Conservation (phyloP, 2,888 invertebrate species). For the Apamea anceps region DNA sequence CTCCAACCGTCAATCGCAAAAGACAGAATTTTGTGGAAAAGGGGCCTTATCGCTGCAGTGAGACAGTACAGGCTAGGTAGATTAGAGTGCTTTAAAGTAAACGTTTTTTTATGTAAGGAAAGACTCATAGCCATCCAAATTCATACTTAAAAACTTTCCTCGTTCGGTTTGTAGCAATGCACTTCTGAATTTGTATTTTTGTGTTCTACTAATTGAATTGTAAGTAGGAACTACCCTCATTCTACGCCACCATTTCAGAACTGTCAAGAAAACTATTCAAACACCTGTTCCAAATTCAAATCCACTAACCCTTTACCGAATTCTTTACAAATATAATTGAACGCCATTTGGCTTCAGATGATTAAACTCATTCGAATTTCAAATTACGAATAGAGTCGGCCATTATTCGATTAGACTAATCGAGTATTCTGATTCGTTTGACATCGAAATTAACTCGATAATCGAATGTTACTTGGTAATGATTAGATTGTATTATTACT, state of each 20-base stretch:
- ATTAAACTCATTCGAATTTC: constrained; percentile 73
- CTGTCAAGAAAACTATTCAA: constrained; percentile 64
- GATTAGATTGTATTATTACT: constrained; percentile 48
- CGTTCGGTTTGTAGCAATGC: not conserved
- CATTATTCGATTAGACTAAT: constrained; percentile 68
- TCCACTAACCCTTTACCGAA: constrained; percentile 60
- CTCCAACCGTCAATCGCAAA: no score
- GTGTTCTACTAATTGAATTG: not conserved
- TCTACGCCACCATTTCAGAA: constrained; percentile 18
- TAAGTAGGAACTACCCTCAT: not conserved
- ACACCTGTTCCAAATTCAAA: constrained; percentile 67
- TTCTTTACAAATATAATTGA: constrained; percentile 64
- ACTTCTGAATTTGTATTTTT: not conserved
- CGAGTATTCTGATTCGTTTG: constrained; percentile 63
- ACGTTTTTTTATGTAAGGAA: not conserved
- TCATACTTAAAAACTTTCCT: not conserved
- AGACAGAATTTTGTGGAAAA: no score
- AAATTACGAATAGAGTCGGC: constrained; percentile 72
- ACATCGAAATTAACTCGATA: constrained; percentile 63
- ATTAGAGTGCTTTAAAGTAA: not conserved
- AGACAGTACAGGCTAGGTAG: no score
- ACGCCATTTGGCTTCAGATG: constrained; percentile 66
- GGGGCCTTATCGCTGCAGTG: no score
- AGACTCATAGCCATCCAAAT: not conserved
- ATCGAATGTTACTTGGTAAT: constrained; percentile 59